A percentile compares a stretch with the other conserved stretches of the same genome.
These are phyloP conservation scores for Xyliphius kryptos DNA, from an alignment of 2,113 vertebrate genomes.

Conservation along the genomic window DNA sequence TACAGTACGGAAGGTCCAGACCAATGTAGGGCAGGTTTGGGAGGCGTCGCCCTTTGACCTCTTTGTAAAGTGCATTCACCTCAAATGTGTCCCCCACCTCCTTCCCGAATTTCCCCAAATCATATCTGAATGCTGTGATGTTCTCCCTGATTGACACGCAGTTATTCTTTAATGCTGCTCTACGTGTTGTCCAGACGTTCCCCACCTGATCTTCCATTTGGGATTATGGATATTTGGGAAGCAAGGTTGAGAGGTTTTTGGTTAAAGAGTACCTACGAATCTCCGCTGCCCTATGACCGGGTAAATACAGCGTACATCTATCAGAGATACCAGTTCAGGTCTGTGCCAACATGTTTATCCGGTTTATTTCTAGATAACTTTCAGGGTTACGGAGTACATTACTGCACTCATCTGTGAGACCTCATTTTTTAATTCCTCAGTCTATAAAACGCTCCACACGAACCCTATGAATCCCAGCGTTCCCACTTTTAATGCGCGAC, in stretches of 20 bases:
- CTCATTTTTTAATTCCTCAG: background rate
- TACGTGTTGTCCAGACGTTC: too few relatives aligned
- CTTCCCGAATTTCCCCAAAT: too few relatives aligned
- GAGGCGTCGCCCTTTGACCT: background rate
- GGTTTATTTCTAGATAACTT: background rate
- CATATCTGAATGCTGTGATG: too few relatives aligned
- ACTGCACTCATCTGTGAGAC: background rate
- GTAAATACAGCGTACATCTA: constrained; percentile 15
- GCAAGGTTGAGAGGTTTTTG: too few relatives aligned
- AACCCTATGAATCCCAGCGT: too few relatives aligned
- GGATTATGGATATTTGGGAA: too few relatives aligned
- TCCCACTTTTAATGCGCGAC: too few relatives aligned
- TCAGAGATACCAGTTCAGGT: constrained; percentile 18
- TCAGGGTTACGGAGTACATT: constrained; percentile 4
- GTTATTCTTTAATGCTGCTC: too few relatives aligned
- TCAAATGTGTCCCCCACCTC: background rate
- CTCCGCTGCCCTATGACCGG: constrained; percentile 1
- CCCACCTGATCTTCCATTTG: too few relatives aligned
- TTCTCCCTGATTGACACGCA: too few relatives aligned
- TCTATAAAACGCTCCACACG: too few relatives aligned
- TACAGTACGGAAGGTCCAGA: constrained; percentile 42
- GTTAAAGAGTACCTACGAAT: too few relatives aligned
- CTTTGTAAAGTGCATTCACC: constrained; percentile 4
- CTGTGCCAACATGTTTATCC: background rate
- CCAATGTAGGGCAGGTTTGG: constrained; percentile 20